Percentiles rank a stretch among this genome's conserved stretches.
Conservation (phyloP, 2,113 vertebrate genomes). For the Lichenostomus cassidix region DNA sequence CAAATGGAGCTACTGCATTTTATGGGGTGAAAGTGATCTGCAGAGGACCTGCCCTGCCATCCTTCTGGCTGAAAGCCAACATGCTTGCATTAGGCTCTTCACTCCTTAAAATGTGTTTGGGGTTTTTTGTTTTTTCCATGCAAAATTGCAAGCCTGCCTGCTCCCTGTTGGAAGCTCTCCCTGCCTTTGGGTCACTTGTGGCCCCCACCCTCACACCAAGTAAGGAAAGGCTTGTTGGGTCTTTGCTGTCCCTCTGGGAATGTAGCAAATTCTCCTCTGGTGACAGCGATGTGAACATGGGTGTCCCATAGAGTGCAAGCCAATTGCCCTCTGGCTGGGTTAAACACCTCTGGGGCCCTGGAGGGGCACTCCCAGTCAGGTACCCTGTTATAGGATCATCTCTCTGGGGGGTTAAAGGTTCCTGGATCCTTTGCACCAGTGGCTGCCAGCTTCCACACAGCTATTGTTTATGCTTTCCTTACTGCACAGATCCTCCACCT, state of each 20-base stretch:
- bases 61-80: neutral
- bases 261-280: neutral
- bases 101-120: neutral
- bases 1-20: neutral
- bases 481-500: neutral
- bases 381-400: neutral
- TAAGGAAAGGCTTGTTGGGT: neutral
- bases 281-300: neutral
- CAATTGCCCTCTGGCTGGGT: neutral
- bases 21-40: neutral
- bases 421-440: neutral
- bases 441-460: neutral
- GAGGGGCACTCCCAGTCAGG: neutral
- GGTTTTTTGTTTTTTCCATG: neutral
- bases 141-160: neutral
- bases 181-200: neutral
- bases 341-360: neutral
- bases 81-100: neutral
- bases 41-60: neutral
- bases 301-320: neutral
- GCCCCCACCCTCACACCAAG: neutral
- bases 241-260: neutral
- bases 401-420: neutral
- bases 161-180: neutral
- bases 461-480: neutral